A percentile compares a stretch with the other conserved stretches of the same genome.
phyloP scores from a whole-genome alignment of 2,888 invertebrate species.

The Mystacides longicornis region DNA sequence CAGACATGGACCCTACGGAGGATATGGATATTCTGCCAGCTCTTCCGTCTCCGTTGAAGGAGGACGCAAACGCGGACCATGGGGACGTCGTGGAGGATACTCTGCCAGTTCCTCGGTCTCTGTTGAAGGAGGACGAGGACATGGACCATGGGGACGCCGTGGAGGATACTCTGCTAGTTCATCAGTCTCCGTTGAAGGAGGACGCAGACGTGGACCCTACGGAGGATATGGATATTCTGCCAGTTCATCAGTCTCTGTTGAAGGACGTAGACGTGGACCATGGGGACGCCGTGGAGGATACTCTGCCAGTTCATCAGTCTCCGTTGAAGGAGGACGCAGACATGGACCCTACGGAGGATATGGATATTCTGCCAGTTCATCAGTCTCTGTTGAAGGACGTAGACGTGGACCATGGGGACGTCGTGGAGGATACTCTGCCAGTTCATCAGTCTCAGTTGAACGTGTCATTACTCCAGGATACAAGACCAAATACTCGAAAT shows the following conservation, averaged over 20 bases:
- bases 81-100: background rate
- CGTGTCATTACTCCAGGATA: too few relatives aligned
- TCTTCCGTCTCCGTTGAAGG: conserved; percentile 8
- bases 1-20: conserved; percentile 3
- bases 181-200: background rate
- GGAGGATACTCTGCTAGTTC: conserved; percentile 4
- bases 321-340: conserved; percentile 8
- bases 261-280: background rate
- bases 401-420: background rate
- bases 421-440: background rate
- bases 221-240: background rate
- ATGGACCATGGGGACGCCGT: conserved; percentile 6
- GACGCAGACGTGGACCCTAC: background rate
- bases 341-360: background rate
- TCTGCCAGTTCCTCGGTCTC: background rate
- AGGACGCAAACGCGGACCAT: background rate
- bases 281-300: background rate
- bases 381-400: background rate
- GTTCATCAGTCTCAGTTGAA: background rate
- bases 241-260: background rate
- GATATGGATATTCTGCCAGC: background rate
- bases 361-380: background rate
- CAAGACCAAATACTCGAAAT: too few relatives aligned
- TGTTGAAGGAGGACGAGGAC: background rate
- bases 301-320: background rate